Conservation (phyloP, 2,888 invertebrate genomes). For the Sminthurinus aureus region DNA sequence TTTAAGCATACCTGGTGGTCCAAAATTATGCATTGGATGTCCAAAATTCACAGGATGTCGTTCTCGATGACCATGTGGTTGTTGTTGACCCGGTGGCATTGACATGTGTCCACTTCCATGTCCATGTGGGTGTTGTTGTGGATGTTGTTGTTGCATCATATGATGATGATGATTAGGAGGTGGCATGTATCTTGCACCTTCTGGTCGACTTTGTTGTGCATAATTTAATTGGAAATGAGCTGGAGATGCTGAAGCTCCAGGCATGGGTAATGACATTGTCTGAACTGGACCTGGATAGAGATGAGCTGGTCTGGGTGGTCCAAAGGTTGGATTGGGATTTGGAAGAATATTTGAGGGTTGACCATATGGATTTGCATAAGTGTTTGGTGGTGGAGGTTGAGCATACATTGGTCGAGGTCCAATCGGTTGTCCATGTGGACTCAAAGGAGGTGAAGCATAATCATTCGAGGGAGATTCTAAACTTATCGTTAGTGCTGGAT, state of each 20-base stretch:
- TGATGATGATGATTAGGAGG: neutral
- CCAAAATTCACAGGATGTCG: conserved; percentile 46
- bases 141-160: neutral
- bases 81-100: no score
- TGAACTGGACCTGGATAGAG: conserved; percentile 5
- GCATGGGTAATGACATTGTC: neutral
- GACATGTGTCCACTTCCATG: no score
- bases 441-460: neutral
- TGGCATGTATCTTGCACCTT: neutral
- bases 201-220: neutral
- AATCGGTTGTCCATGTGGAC: neutral
- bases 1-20: conserved; percentile 42
- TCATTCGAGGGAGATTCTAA: conserved; percentile 26
- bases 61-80: neutral
- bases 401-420: neutral
- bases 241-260: neutral
- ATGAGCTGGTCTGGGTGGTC: conserved; percentile 13
- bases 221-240: neutral
- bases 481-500: conserved; percentile 21
- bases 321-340: neutral
- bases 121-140: neutral
- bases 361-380: neutral
- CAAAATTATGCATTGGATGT: conserved; percentile 49
- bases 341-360: neutral
- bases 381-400: neutral